Percentiles rank a stretch among this genome's conserved stretches.
Evolutionary conservation across 2,797 vertebrate genomes (phyloP).

Genomic region (Pipistrellus pipistrellus): DNA sequence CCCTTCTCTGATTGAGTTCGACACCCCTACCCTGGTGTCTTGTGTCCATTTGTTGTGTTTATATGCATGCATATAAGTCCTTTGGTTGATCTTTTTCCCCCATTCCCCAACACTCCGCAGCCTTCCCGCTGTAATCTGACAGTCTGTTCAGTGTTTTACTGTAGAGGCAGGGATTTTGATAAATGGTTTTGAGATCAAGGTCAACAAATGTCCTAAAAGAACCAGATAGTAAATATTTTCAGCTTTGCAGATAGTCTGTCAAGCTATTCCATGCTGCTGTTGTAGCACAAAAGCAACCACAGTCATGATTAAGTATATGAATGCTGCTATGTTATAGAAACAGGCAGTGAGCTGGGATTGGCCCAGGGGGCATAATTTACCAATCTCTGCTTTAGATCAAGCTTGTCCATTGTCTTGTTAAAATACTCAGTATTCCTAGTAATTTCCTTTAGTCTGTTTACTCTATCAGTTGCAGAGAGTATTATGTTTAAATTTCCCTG

Average conservation of each 20-base stretch:
- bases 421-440: not conserved
- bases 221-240: not conserved
- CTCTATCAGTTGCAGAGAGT: not conserved
- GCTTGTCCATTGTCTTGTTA: not conserved
- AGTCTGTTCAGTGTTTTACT: no score
- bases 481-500: conserved; percentile 2
- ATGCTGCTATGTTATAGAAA: conserved; percentile 17
- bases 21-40: no score
- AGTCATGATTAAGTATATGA: conserved; percentile 4
- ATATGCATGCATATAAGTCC: no score
- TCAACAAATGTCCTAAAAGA: not conserved
- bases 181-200: not conserved
- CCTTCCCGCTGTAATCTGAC: no score
- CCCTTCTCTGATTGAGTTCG: no score
- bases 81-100: no score
- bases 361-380: not conserved
- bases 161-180: not conserved
- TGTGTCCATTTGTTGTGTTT: no score
- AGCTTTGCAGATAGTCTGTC: not conserved
- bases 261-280: not conserved
- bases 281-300: not conserved
- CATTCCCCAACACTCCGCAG: no score
- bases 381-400: not conserved
- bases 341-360: not conserved
- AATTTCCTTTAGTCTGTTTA: not conserved